phyloP scores from a whole-genome alignment of 2,113 vertebrate species.

The Notiomystis cincta region DNA sequence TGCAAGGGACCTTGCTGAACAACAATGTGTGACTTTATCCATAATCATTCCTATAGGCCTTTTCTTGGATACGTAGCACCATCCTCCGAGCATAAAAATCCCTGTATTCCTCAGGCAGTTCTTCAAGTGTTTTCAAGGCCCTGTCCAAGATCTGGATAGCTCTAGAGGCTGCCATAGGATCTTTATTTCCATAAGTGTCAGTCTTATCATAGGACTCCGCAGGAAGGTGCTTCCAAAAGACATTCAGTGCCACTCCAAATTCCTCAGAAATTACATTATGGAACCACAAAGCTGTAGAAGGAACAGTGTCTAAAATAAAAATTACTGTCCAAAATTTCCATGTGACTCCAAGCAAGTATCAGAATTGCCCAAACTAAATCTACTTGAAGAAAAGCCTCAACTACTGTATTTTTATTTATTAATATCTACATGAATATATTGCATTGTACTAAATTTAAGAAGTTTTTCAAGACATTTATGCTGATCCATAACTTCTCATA shows the following conservation, averaged over 20 bases:
- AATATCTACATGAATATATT: neutral
- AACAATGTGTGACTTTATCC: slow-evolving; percentile 38
- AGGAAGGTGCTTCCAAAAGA: slow-evolving; percentile 93
- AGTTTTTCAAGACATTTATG: neutral
- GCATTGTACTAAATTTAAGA: neutral
- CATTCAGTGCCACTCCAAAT: slow-evolving; percentile 91
- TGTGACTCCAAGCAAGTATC: neutral
- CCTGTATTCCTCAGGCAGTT: slow-evolving; percentile 87
- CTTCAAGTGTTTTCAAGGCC: slow-evolving; percentile 81
- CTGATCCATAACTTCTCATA: neutral
- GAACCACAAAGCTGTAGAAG: slow-evolving; percentile 90
- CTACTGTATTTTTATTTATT: neutral
- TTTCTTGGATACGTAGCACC: slow-evolving; percentile 86
- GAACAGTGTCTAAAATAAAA: slow-evolving; percentile 31
- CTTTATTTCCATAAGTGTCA: slow-evolving; percentile 94
- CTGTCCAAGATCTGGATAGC: slow-evolving; percentile 88
- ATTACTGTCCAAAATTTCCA: slow-evolving; percentile 4
- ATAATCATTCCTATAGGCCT: slow-evolving; percentile 71
- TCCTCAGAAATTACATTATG: slow-evolving; percentile 91
- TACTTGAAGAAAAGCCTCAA: slow-evolving; percentile 30
- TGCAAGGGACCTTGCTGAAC: neutral
- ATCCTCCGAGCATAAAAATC: slow-evolving; percentile 95
- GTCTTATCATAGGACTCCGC: slow-evolving; percentile 86
- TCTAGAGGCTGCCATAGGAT: slow-evolving; percentile 81
- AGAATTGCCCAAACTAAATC: slow-evolving; percentile 31